These are phyloP conservation scores for Manis crassicaudata DNA, from an alignment of 2,797 vertebrate species.

Conservation along the genomic window DNA sequence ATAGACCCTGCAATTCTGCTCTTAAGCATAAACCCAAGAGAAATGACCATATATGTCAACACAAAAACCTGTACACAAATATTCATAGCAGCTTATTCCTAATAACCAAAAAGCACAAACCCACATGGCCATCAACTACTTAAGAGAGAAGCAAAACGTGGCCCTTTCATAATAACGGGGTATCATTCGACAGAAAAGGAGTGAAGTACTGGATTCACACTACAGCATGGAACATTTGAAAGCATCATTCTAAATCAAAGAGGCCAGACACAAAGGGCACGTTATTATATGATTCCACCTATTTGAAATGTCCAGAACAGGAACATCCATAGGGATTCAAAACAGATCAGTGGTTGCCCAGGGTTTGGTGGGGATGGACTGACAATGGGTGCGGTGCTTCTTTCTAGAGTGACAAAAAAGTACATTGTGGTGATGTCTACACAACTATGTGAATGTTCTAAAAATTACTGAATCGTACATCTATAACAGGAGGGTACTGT, in stretches of 20 bases:
- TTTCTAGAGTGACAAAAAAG: background rate
- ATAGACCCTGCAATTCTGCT: background rate
- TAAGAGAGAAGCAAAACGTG: rapidly evolving
- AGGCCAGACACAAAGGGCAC: background rate
- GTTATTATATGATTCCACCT: rapidly evolving
- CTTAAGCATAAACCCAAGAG: background rate
- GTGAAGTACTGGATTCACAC: background rate
- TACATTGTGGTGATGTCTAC: rapidly evolving
- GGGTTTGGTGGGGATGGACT: too few species aligned
- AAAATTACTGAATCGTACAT: background rate
- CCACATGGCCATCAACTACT: background rate
- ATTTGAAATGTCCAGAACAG: background rate
- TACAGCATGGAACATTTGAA: background rate
- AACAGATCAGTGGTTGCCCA: background rate
- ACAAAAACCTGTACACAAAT: rapidly evolving
- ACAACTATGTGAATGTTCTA: background rate
- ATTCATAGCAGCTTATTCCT: rapidly evolving
- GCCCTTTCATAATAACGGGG: background rate
- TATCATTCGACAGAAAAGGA: background rate
- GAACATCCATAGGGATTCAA: background rate
- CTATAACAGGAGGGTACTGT: background rate
- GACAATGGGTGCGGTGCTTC: too few species aligned
- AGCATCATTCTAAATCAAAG: background rate
- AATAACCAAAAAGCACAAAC: background rate
- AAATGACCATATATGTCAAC: background rate